Evolutionary conservation across 2,888 invertebrate genomes (phyloP).

Genomic region (Sicus ferrugineus): DNA sequence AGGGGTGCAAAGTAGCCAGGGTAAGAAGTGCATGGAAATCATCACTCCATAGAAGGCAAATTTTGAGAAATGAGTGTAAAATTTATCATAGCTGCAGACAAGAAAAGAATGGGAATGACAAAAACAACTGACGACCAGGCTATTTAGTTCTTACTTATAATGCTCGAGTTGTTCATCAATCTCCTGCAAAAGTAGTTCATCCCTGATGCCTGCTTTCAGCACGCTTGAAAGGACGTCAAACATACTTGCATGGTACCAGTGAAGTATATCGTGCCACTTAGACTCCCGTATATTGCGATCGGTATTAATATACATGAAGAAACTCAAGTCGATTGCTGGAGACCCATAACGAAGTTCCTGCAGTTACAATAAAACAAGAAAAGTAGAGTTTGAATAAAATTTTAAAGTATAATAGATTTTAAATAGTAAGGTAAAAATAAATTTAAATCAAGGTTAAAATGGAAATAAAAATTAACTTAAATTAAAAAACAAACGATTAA

Average conservation of each 20-base stretch:
- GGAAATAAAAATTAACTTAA: too few relatives aligned
- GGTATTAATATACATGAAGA: constrained; percentile 61
- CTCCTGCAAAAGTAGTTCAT: constrained; percentile 25
- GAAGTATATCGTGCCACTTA: constrained; percentile 51
- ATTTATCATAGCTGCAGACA: constrained; percentile 51
- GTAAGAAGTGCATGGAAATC: constrained; percentile 59
- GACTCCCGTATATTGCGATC: constrained; percentile 45
- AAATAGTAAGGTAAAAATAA: too few relatives aligned
- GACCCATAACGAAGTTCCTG: constrained; percentile 58
- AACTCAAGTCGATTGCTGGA: constrained; percentile 58
- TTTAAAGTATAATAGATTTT: too few relatives aligned
- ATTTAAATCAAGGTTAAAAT: too few relatives aligned
- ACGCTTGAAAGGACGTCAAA: constrained; percentile 49
- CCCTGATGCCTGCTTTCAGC: constrained; percentile 44
- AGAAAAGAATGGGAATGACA: constrained; percentile 13
- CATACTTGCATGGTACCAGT: constrained; percentile 53
- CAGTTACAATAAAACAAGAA: not conserved
- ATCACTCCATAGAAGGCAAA: constrained; percentile 60
- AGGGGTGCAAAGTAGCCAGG: constrained; percentile 56
- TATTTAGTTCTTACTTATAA: constrained; percentile 8
- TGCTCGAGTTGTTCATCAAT: constrained; percentile 16
- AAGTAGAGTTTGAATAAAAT: too few relatives aligned
- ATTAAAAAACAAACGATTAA: too few relatives aligned
- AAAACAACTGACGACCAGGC: too few relatives aligned
- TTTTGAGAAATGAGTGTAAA: constrained; percentile 56